Evolutionary conservation across 2,797 vertebrate species (phyloP).

Genomic region (Neopelma chrysocephalum): DNA sequence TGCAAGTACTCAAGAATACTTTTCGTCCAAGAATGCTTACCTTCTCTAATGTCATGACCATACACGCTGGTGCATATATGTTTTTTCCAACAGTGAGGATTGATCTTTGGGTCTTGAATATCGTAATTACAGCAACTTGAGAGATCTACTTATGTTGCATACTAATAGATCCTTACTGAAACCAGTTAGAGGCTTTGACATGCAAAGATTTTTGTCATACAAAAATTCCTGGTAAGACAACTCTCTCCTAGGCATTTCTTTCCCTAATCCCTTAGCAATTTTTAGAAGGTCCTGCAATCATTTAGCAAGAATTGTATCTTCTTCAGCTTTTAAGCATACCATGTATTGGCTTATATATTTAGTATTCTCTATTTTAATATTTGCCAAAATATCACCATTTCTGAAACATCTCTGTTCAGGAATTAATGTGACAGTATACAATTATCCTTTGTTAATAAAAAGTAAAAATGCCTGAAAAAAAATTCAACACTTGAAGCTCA

Average conservation of each 20-base stretch:
- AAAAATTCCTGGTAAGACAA: neutral
- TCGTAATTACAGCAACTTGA: neutral
- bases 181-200: neutral
- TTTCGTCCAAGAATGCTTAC: neutral
- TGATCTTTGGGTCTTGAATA: neutral
- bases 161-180: neutral
- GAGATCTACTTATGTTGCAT: neutral
- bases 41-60: neutral
- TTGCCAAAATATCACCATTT: neutral
- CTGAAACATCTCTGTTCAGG: neutral
- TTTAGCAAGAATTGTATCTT: neutral
- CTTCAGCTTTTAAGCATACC: neutral
- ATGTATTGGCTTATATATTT: neutral
- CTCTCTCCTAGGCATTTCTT: neutral
- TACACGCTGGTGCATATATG: neutral
- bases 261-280: neutral
- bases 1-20: neutral
- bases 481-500: neutral
- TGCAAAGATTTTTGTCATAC: neutral
- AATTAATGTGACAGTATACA: neutral
- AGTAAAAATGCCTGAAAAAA: neutral
- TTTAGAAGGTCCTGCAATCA: neutral
- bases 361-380: neutral
- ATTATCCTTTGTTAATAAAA: neutral
- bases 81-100: neutral